These are phyloP conservation scores for Cynoglossus semilaevis DNA, from an alignment of 2,113 vertebrate genomes.

Conservation along the genomic window DNA sequence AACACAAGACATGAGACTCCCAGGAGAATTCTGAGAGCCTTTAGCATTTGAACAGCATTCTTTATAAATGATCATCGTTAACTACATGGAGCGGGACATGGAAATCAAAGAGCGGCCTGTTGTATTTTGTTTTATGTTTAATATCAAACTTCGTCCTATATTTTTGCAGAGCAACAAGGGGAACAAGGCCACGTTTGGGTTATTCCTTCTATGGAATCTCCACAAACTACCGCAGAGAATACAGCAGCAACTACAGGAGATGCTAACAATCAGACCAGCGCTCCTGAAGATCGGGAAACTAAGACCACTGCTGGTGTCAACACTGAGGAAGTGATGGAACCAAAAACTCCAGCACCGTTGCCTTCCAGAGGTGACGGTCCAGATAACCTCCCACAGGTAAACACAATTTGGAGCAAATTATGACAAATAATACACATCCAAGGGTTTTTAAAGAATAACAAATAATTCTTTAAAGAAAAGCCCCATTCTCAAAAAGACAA, in stretches of 20 bases:
- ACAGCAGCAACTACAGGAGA: background rate
- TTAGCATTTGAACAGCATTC: too few relatives aligned
- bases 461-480: too few relatives aligned
- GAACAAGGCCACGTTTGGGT: background rate
- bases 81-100: too few relatives aligned
- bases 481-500: too few relatives aligned
- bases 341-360: slow-evolving; percentile 23
- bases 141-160: background rate
- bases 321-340: background rate
- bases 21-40: background rate
- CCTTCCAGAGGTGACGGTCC: slow-evolving; percentile 59
- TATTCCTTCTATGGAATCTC: background rate
- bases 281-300: background rate
- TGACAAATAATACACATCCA: too few relatives aligned
- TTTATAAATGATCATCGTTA: too few relatives aligned
- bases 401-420: too few relatives aligned
- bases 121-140: background rate
- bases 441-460: too few relatives aligned
- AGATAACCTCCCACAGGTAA: slow-evolving; percentile 39
- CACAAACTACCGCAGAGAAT: background rate
- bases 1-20: background rate
- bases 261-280: background rate
- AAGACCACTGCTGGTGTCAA: background rate
- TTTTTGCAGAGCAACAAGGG: slow-evolving; percentile 14
- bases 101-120: too few relatives aligned